Conservation (phyloP, 2,888 invertebrate species). For the Euplexia lucipara region DNA sequence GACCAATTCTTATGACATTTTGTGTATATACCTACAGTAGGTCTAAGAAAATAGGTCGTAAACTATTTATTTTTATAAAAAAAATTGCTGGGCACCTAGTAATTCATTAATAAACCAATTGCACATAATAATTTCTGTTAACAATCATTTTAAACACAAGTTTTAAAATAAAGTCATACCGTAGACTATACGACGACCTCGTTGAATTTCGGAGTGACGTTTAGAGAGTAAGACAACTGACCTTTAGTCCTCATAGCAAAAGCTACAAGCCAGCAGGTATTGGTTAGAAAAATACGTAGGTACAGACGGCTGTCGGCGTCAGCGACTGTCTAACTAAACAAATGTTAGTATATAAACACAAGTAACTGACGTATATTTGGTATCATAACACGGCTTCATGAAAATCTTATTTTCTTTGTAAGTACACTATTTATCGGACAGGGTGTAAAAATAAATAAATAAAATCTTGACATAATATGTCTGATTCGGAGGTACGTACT, state of each 20-base stretch:
- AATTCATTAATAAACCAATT: too few species aligned
- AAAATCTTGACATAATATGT: not conserved
- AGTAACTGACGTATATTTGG: slow-evolving; percentile 32
- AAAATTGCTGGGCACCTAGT: too few species aligned
- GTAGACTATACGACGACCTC: not conserved
- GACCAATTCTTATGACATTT: too few species aligned
- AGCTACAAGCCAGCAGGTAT: not conserved
- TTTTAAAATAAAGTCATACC: too few species aligned
- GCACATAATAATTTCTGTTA: too few species aligned
- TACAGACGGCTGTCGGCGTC: slow-evolving; percentile 2
- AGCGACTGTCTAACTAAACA: slow-evolving; percentile 32
- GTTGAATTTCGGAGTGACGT: slow-evolving; percentile 1
- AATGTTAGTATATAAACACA: slow-evolving; percentile 20
- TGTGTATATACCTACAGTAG: too few species aligned
- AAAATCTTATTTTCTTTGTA: slow-evolving; percentile 27
- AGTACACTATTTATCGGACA: slow-evolving; percentile 25
- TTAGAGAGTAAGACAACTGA: slow-evolving; percentile 29
- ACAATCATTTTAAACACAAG: too few species aligned
- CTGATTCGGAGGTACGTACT: not conserved
- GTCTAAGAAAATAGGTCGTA: too few species aligned
- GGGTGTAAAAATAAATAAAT: slow-evolving; percentile 30
- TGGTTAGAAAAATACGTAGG: slow-evolving; percentile 32
- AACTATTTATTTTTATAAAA: too few species aligned
- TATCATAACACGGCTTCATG: slow-evolving; percentile 11
- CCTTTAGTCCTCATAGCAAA: slow-evolving; percentile 35